A percentile compares a stretch with the other conserved stretches of the same genome.
phyloP scores from a whole-genome alignment of 1,140 invertebrate species.

The Mercenaria mercenaria region DNA sequence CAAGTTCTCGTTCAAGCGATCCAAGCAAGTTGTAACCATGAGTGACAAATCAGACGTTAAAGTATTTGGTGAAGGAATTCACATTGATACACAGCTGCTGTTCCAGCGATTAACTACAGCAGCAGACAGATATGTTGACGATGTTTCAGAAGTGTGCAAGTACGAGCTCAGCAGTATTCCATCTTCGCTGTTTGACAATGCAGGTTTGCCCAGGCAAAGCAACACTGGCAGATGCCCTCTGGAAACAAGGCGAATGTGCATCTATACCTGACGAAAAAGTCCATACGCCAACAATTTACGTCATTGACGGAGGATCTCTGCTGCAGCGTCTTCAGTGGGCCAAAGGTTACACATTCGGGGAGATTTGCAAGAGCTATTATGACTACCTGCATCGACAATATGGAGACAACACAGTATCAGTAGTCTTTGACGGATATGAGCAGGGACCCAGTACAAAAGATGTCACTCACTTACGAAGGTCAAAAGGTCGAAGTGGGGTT shows the following conservation, averaged over 20 bases:
- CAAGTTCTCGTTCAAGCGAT: constrained; percentile 14
- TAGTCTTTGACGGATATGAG: no score
- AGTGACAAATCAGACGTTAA: constrained; percentile 17
- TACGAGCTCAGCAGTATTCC: no score
- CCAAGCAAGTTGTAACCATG: constrained; percentile 23
- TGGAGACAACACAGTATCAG: no score
- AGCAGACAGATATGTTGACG: background rate
- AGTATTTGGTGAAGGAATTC: background rate
- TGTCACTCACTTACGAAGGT: no score
- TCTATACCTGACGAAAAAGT: background rate
- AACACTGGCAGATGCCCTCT: no score
- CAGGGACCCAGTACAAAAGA: no score
- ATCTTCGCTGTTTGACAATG: constrained; percentile 9
- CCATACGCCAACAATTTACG: background rate
- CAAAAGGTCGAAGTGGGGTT: background rate
- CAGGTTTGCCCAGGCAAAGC: background rate
- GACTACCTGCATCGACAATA: constrained; percentile 15
- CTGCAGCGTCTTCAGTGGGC: background rate
- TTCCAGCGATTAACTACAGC: constrained; percentile 4
- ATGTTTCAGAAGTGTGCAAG: no score
- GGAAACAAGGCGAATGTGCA: background rate
- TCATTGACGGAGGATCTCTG: constrained; percentile 5
- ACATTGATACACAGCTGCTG: constrained; percentile 15
- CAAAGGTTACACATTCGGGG: background rate
- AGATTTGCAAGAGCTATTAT: background rate